Base-by-base conservation (phyloP, 2,888 invertebrate genomes). In the Mythimna vitellina region DNA sequence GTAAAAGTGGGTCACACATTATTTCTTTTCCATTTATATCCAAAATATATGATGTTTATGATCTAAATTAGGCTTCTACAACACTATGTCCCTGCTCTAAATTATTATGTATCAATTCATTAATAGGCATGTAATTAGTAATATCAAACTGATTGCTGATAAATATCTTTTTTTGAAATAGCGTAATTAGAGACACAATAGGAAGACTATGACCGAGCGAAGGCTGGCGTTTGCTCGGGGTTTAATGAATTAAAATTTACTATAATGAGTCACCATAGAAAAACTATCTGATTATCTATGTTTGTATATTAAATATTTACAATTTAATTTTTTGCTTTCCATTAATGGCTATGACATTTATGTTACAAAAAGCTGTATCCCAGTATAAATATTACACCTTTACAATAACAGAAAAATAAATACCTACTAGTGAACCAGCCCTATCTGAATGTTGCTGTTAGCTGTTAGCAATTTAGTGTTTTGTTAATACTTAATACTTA, bases 71-170 rank as follows among this genome's bases (percentile, higher is more conserved):
- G 17, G 17, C 46, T 46, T 46, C 46, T 46, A 46, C 6, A 46
- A 17, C 17, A 46, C 46, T 17, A 20, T 46, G 46, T 46, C 46
- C 46, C 46, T 17, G 17, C 46, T 46, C 17, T 46, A 54, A 46
- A 70, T 70, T 25, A 49, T 46, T 49, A 25, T 29, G n/a, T 17
- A 29, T 17, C n/a, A 38, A 49, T 57, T 6, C 35, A 29, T 69
- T n/a, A 32, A 3, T 10, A 42, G 25, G 6, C 42, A 49, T 35
- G n/a, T 32, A 32, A 46, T 46, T 42, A 70, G 42, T 35, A 22
- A 20, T 46, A 68, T 14, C 14, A 20, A 20, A 20, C 14, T 67
- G 25, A 67, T 51, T 51, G 25, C 68, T 56, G 32, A 56, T 54
- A 20, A 58, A 7, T n/a, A n/a, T n/a, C n/a, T n/a, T n/a, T n/a